These are phyloP conservation scores for Protophormia terraenovae DNA, from an alignment of 2,888 invertebrate species.

Conservation along the genomic window DNA sequence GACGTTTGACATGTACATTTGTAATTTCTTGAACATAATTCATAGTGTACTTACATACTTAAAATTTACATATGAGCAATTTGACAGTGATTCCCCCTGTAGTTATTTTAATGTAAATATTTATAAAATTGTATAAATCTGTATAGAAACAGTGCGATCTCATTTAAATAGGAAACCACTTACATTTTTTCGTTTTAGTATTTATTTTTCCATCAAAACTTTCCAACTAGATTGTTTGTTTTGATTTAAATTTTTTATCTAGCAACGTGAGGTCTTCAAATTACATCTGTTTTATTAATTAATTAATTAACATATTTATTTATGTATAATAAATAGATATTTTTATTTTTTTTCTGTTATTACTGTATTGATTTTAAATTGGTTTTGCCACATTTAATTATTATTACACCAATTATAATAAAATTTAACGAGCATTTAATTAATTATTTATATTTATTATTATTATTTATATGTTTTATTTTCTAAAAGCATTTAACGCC, in stretches of 20 bases:
- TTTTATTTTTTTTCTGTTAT: not conserved
- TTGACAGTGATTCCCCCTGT: too few species aligned
- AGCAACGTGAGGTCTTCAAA: not conserved
- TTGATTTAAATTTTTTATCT: not conserved
- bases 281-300: not conserved
- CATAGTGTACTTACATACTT: too few species aligned
- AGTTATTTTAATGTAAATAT: too few species aligned
- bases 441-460: constrained; percentile 18
- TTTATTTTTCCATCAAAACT: not conserved
- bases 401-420: not conserved
- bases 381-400: not conserved
- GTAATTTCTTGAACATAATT: too few species aligned
- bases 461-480: not conserved
- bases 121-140: too few species aligned
- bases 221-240: not conserved
- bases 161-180: not conserved
- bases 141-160: too few species aligned
- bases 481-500: not conserved
- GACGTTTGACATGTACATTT: too few species aligned
- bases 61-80: too few species aligned
- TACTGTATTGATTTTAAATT: not conserved
- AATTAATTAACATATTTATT: not conserved
- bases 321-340: too few species aligned
- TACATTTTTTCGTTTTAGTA: not conserved
- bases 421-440: constrained; percentile 33